A percentile compares a stretch with the other conserved stretches of the same genome.
Evolutionary conservation across 2,888 invertebrate genomes (phyloP).

Genomic region (Adelognathus sp.): DNA sequence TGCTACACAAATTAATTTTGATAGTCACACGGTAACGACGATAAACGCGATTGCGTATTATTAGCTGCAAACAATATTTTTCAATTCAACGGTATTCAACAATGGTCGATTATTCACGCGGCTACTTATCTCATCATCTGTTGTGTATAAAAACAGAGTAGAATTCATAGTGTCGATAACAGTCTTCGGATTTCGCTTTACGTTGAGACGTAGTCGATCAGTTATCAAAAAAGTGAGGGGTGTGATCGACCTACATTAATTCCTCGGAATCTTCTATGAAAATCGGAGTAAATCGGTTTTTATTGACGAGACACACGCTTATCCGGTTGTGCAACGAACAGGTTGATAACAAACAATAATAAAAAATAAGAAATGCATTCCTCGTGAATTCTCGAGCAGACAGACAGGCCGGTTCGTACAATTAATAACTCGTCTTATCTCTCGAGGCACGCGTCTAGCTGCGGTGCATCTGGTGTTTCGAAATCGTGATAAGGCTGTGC

Average conservation of each 20-base stretch:
- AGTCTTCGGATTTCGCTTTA: too few species aligned
- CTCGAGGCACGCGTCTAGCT: not conserved
- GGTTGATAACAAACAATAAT: too few species aligned
- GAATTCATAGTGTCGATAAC: too few species aligned
- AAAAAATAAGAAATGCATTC: conserved; percentile 9
- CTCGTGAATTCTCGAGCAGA: not conserved
- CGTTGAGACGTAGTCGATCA: too few species aligned
- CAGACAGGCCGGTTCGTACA: not conserved
- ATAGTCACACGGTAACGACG: too few species aligned
- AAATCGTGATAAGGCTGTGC: not conserved
- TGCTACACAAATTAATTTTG: too few species aligned
- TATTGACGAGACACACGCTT: not conserved
- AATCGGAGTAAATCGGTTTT: not conserved
- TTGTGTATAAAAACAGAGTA: too few species aligned
- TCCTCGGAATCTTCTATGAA: too few species aligned
- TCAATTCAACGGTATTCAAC: not conserved
- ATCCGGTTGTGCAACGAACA: conserved; percentile 8
- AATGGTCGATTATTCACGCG: not conserved
- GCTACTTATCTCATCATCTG: not conserved
- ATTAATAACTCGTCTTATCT: not conserved
- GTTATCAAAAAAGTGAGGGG: too few species aligned
- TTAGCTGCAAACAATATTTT: not conserved
- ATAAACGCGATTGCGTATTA: too few species aligned
- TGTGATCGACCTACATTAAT: not conserved
- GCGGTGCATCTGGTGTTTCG: not conserved